These are phyloP conservation scores for Drosophila pectinifera DNA, from an alignment of 1,140 invertebrate genomes.

Conservation along the genomic window DNA sequence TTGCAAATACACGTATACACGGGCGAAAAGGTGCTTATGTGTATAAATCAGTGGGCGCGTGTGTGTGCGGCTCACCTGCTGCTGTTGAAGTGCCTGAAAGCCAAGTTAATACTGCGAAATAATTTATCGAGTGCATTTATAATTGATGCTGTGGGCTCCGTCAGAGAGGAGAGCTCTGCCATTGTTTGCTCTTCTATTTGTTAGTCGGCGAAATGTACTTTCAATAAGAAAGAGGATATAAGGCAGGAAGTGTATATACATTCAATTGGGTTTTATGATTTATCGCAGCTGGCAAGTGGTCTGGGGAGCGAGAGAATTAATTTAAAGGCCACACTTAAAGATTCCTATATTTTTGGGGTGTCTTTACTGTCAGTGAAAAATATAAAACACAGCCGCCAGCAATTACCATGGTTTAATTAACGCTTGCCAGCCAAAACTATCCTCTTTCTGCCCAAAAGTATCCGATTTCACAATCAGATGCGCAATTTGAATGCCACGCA, in stretches of 20 bases:
- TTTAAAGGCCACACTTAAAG: not conserved
- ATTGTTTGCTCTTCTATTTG: conserved; percentile 18
- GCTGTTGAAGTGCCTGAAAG: conserved; percentile 69
- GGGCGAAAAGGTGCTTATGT: conserved; percentile 12
- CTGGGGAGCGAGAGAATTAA: not conserved
- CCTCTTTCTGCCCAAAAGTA: conserved; percentile 12
- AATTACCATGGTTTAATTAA: conserved; percentile 26
- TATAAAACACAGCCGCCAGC: not conserved
- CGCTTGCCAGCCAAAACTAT: too few relatives aligned
- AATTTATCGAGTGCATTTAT: conserved; percentile 79
- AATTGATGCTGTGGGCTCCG: conserved; percentile 61
- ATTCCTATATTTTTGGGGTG: not conserved
- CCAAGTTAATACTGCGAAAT: conserved; percentile 70
- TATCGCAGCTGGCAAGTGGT: conserved; percentile 3
- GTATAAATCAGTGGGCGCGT: conserved; percentile 19
- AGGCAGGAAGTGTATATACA: conserved; percentile 31
- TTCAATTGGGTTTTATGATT: conserved; percentile 34
- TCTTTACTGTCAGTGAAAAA: not conserved
- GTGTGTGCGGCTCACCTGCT: conserved; percentile 18
- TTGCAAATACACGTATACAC: conserved; percentile 47
- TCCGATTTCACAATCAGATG: conserved; percentile 47
- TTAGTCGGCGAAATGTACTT: conserved; percentile 30
- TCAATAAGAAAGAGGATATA: conserved; percentile 17
- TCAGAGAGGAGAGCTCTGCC: not conserved
- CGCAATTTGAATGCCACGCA: conserved; percentile 43